phyloP scores from a whole-genome alignment of 2,888 invertebrate genomes.

The Yponomeuta evonymella region DNA sequence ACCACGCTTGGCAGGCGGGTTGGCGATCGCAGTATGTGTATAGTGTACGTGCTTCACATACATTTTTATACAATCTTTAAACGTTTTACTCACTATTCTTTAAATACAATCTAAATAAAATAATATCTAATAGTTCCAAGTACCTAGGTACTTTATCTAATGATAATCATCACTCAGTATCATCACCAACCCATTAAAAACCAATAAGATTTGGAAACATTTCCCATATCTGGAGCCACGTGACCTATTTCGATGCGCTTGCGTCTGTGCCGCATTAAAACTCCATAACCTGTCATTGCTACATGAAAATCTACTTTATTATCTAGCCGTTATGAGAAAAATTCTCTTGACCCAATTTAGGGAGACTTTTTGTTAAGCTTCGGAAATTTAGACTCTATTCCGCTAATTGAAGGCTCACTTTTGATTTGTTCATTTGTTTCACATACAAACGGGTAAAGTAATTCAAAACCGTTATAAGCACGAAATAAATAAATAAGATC shows the following conservation, averaged over 20 bases:
- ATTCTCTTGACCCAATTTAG: neutral
- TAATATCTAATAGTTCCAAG: too few species aligned
- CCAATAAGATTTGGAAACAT: neutral
- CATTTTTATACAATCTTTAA: too few species aligned
- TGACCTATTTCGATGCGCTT: conserved; percentile 2
- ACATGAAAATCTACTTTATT: neutral
- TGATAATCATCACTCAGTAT: neutral
- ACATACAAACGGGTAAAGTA: neutral
- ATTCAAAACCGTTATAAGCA: conserved; percentile 34
- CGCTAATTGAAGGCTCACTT: neutral
- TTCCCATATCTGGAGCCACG: neutral
- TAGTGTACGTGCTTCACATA: too few species aligned
- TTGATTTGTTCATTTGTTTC: neutral
- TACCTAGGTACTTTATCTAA: too few species aligned
- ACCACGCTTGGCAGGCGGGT: too few species aligned
- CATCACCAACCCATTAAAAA: neutral
- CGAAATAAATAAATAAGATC: conserved; percentile 63
- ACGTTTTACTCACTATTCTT: too few species aligned
- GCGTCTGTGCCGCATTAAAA: neutral
- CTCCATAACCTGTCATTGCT: neutral
- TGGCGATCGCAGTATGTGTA: too few species aligned
- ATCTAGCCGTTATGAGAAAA: neutral
- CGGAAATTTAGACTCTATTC: neutral
- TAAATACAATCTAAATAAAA: too few species aligned
- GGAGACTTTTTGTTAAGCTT: neutral